A percentile compares a stretch with the other conserved stretches of the same genome.
Conservation (phyloP, 2,113 vertebrate species). For the Megaptera novaeangliae region DNA sequence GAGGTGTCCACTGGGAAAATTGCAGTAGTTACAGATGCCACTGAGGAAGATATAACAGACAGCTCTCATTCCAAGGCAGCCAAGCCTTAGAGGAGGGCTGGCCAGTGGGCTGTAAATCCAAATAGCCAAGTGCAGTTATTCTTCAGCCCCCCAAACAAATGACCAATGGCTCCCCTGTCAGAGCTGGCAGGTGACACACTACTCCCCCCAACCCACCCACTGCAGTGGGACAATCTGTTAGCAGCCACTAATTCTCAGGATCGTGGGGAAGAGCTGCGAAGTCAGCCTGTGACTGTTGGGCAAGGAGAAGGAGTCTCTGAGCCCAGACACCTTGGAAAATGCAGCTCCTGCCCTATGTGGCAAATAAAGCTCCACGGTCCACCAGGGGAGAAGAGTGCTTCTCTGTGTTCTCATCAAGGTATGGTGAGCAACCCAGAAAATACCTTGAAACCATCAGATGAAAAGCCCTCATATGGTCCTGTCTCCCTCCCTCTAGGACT, state of each 20-base stretch:
- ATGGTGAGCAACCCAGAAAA: background rate
- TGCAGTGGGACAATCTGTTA: background rate
- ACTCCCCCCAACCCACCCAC: fast-evolving
- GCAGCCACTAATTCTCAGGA: background rate
- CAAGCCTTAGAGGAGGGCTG: background rate
- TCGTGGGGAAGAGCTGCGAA: fast-evolving
- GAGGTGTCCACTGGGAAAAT: conserved; percentile 64
- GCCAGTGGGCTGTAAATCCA: conserved; percentile 56
- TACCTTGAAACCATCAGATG: background rate
- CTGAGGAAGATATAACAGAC: conserved; percentile 27
- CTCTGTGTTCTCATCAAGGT: background rate
- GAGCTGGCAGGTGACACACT: background rate
- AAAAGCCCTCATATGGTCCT: background rate
- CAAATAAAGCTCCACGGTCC: background rate
- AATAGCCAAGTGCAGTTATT: conserved; percentile 55
- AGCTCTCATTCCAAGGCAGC: conserved; percentile 55
- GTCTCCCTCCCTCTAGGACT: background rate
- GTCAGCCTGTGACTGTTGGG: background rate
- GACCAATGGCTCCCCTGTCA: conserved; percentile 47
- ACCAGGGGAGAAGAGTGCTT: fast-evolving
- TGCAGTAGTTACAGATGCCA: conserved; percentile 58
- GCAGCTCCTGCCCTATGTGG: background rate
- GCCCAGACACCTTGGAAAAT: background rate
- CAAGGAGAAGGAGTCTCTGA: background rate
- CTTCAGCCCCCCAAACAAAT: background rate